These are phyloP conservation scores for Cactoblastis cactorum DNA, from an alignment of 2,888 invertebrate genomes.

Conservation along the genomic window DNA sequence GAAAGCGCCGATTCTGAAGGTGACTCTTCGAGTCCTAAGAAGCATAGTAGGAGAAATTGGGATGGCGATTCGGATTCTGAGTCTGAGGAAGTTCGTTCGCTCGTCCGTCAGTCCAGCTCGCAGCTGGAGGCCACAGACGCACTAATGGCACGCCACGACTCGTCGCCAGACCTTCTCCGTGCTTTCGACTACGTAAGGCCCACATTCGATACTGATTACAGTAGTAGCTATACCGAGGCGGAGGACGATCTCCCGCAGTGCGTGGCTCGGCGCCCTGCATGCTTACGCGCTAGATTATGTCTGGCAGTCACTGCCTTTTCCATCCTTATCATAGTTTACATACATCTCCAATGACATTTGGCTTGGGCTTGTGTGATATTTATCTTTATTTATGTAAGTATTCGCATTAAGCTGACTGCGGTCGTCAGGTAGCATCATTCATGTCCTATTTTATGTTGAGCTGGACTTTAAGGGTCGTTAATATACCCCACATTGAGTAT, in stretches of 20 bases:
- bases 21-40: constrained; percentile 59
- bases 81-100: constrained; percentile 81
- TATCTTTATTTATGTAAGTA: constrained; percentile 65
- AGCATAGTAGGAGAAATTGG: constrained; percentile 54
- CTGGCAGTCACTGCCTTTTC: constrained; percentile 73
- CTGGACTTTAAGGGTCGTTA: background rate
- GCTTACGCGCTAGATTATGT: constrained; percentile 63
- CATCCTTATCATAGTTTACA: constrained; percentile 70
- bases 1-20: constrained; percentile 65
- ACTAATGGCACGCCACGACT: constrained; percentile 70
- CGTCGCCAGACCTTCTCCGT: constrained; percentile 68
- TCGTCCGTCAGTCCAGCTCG: constrained; percentile 81
- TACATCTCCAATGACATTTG: constrained; percentile 70
- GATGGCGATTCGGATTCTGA: constrained; percentile 82
- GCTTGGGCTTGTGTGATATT: constrained; percentile 71
- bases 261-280: constrained; percentile 48
- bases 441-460: background rate
- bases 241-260: constrained; percentile 39
- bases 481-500: background rate
- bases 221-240: constrained; percentile 46
- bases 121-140: constrained; percentile 82
- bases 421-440: constrained; percentile 48
- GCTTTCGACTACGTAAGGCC: constrained; percentile 76
- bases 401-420: constrained; percentile 55
- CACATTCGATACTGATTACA: constrained; percentile 65